A percentile compares a stretch with the other conserved stretches of the same genome.
Evolutionary conservation across 2,888 invertebrate genomes (phyloP).

Genomic region (Rhaphigaster nebulosa): DNA sequence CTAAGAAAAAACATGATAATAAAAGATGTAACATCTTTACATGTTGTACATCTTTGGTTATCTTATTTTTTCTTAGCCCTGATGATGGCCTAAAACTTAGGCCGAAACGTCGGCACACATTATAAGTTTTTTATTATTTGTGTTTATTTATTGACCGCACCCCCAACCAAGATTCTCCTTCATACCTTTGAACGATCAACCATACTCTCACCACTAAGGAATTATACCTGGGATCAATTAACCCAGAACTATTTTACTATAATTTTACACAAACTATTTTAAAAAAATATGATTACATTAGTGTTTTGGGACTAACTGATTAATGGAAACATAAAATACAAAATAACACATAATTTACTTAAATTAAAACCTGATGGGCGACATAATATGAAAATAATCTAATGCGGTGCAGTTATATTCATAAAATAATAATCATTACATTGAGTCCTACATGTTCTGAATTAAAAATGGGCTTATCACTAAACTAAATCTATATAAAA

Average conservation of each 20-base stretch:
- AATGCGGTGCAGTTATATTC: neutral
- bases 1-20: too few species aligned
- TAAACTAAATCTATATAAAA: neutral
- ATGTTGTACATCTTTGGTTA: too few species aligned
- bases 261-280: neutral
- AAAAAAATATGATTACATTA: neutral
- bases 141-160: too few species aligned
- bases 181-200: too few species aligned
- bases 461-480: neutral
- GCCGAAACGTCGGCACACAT: too few species aligned
- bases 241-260: neutral
- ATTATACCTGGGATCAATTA: neutral
- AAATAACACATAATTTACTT: neutral
- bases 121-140: too few species aligned
- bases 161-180: too few species aligned
- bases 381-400: neutral
- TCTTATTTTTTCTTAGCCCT: too few species aligned
- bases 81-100: too few species aligned
- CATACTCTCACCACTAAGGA: too few species aligned
- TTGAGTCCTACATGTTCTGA: neutral
- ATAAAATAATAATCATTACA: neutral
- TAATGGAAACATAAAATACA: neutral
- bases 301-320: neutral
- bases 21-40: too few species aligned
- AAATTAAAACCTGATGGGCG: neutral